Percentiles rank a stretch among this genome's conserved stretches.
phyloP scores from a whole-genome alignment of 2,113 vertebrate genomes.

The Erythrocercus mccallii region DNA sequence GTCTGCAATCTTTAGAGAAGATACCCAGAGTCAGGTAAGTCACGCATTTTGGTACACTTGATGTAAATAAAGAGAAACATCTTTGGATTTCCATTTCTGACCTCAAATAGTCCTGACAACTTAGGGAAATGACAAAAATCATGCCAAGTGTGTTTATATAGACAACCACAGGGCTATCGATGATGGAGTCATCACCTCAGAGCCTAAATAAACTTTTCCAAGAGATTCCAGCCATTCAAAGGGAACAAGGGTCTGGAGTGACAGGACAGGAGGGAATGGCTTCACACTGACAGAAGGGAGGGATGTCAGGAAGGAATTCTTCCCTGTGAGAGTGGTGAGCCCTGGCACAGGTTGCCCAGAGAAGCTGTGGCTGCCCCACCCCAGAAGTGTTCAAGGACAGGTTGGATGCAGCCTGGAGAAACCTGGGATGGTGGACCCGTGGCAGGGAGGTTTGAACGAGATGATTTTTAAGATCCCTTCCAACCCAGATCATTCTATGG shows the following conservation, averaged over 20 bases:
- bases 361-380: not conserved
- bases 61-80: not conserved
- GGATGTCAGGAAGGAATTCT: not conserved
- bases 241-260: not conserved
- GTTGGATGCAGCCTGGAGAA: not conserved
- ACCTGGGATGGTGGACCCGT: accelerated
- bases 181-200: not conserved
- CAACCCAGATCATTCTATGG: not conserved
- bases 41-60: not conserved
- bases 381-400: not conserved
- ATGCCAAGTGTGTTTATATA: not conserved
- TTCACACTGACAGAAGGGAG: not conserved
- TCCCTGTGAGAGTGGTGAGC: not conserved
- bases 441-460: not conserved
- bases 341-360: not conserved
- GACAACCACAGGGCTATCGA: not conserved
- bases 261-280: no score
- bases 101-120: not conserved
- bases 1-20: not conserved
- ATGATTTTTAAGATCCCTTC: not conserved
- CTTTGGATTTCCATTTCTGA: not conserved
- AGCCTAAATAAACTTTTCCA: not conserved
- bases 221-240: not conserved
- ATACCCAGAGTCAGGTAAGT: not conserved
- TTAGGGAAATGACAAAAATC: not conserved